Evolutionary conservation across 2,888 invertebrate genomes (phyloP).

Genomic region (Suillia variegata): DNA sequence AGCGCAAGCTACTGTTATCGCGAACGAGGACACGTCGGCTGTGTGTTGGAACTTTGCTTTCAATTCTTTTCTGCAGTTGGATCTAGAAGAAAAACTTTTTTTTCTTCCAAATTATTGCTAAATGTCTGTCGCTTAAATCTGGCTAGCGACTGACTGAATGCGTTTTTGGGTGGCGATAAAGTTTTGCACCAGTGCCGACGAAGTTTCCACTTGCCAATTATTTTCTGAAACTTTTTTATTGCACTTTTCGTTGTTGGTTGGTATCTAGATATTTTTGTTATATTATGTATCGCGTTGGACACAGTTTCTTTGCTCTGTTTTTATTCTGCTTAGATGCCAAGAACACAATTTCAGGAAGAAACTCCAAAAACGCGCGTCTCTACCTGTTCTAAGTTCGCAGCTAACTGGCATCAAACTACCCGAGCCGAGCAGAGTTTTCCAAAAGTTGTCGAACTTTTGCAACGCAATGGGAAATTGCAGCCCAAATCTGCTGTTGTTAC

Average conservation of each 20-base stretch:
- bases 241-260: neutral
- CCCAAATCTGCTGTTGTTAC: constrained; percentile 38
- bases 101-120: too few species aligned
- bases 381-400: constrained; percentile 64
- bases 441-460: constrained; percentile 62
- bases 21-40: too few species aligned
- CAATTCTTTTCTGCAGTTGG: too few species aligned
- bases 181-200: constrained; percentile 44
- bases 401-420: constrained; percentile 62
- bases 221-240: neutral
- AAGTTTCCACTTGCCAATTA: neutral
- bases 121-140: neutral
- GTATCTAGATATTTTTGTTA: too few species aligned
- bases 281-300: too few species aligned
- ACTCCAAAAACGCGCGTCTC: constrained; percentile 61
- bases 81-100: too few species aligned
- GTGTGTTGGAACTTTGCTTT: too few species aligned
- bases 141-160: constrained; percentile 44
- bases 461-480: constrained; percentile 58
- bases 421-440: constrained; percentile 59
- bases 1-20: too few species aligned
- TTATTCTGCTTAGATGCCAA: neutral
- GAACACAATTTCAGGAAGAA: constrained; percentile 42
- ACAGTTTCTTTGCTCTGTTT: neutral
- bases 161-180: constrained; percentile 49